Percentiles rank a stretch among this genome's conserved stretches.
Evolutionary conservation across 2,888 invertebrate species (phyloP).

Genomic region (Dysmachus trigonus): DNA sequence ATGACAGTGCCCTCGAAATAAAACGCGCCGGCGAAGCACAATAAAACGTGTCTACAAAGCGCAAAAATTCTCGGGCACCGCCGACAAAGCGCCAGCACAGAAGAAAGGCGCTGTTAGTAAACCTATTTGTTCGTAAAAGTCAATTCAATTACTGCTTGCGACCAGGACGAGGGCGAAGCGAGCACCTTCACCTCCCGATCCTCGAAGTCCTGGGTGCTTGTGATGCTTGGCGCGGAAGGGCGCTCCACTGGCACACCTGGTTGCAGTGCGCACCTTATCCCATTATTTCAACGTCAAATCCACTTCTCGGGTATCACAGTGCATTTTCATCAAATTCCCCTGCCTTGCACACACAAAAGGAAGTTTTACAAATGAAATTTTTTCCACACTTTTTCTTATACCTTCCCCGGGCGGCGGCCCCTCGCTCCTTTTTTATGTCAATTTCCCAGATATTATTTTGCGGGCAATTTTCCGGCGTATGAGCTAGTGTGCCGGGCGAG

Average conservation of each 20-base stretch:
- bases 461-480: conserved; percentile 23
- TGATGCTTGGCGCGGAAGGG: neutral
- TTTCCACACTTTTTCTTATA: neutral
- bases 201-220: neutral
- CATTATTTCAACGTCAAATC: conserved; percentile 13
- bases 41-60: neutral
- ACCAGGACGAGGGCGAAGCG: neutral
- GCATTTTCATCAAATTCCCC: conserved; percentile 1
- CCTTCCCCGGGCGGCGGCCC: neutral
- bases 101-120: neutral
- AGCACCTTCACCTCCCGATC: neutral
- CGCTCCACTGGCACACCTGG: neutral
- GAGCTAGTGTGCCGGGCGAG: neutral
- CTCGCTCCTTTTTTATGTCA: neutral
- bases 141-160: neutral
- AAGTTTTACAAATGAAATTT: conserved; percentile 6
- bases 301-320: neutral
- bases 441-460: conserved; percentile 26
- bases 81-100: neutral
- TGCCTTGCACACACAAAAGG: conserved; percentile 1
- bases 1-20: neutral
- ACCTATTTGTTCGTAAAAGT: neutral
- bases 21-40: neutral
- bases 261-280: neutral
- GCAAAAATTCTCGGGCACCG: neutral